phyloP scores from a whole-genome alignment of 2,797 vertebrate genomes.

The Nannoperca obscura region DNA sequence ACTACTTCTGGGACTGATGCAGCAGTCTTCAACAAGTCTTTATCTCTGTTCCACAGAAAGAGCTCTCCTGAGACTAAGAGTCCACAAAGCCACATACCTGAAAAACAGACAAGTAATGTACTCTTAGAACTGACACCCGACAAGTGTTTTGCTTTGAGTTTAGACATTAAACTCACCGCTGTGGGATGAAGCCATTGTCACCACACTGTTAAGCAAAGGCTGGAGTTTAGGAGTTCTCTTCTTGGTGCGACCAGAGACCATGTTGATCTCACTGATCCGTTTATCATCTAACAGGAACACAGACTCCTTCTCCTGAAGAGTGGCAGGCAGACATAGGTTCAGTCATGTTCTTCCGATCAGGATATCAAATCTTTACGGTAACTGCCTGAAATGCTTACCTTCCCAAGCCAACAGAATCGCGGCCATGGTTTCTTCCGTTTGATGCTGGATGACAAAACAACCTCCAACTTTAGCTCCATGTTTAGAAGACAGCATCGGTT shows the following conservation, averaged over 20 bases:
- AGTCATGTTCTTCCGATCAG: neutral
- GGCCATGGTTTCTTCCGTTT: conserved; percentile 96
- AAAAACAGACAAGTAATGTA: neutral
- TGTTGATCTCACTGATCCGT: conserved; percentile 92
- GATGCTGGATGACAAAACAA: conserved; percentile 91
- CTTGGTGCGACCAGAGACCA: conserved; percentile 92
- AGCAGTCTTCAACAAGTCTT: conserved; percentile 88
- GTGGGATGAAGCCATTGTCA: conserved; percentile 88
- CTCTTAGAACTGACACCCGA: neutral
- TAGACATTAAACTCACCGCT: conserved; percentile 82
- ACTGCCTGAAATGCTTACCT: conserved; percentile 76
- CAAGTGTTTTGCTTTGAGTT: neutral
- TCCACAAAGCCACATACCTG: conserved; percentile 93
- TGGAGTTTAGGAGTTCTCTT: conserved; percentile 91
- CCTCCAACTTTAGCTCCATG: conserved; percentile 94
- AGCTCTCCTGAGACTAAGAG: conserved; percentile 91
- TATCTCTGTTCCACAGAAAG: conserved; percentile 96
- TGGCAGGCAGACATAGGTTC: conserved; percentile 3
- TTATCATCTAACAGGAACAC: conserved; percentile 93
- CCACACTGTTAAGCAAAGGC: conserved; percentile 87
- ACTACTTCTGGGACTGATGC: conserved; percentile 83
- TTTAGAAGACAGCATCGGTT: conserved; percentile 31
- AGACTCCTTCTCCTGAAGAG: conserved; percentile 91
- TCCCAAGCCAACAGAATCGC: conserved; percentile 93
- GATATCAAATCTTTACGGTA: too few species aligned